These are phyloP conservation scores for Myzus persicae DNA, from an alignment of 1,140 invertebrate species.

Conservation along the genomic window DNA sequence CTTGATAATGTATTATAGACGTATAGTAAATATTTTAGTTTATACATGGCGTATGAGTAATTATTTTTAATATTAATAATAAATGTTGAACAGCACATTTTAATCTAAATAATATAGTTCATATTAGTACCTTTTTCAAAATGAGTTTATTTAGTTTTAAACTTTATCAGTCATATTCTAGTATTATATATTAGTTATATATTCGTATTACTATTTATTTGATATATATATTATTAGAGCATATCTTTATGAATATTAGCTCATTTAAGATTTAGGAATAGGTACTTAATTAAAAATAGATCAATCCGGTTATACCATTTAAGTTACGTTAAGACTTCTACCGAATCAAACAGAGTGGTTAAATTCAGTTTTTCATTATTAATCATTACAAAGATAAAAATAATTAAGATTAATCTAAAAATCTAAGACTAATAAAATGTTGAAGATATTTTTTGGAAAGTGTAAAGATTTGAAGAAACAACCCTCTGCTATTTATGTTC, in stretches of 20 bases:
- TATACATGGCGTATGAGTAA: too few relatives aligned
- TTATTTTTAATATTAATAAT: too few relatives aligned
- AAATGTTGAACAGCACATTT: too few relatives aligned
- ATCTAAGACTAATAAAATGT: not conserved
- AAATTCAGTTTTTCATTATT: not conserved
- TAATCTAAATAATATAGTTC: not conserved
- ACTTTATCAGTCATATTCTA: not conserved
- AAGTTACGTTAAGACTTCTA: not conserved
- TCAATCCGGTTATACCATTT: not conserved
- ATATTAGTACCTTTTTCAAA: not conserved
- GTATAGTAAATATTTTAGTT: not conserved
- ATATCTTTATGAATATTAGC: not conserved
- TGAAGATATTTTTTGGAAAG: not conserved
- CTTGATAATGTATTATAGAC: too few relatives aligned
- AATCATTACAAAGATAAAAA: not conserved
- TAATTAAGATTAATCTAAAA: not conserved
- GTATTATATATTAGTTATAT: not conserved
- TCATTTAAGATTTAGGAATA: not conserved
- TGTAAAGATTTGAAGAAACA: not conserved
- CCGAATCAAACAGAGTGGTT: not conserved
- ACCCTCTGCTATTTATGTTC: too few relatives aligned
- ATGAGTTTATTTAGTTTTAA: not conserved
- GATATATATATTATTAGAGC: not conserved
- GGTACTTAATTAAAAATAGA: conserved; percentile 1
- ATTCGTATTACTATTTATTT: not conserved